Conservation (phyloP, 2,113 vertebrate species). For the Puffinus mauretanicus region DNA sequence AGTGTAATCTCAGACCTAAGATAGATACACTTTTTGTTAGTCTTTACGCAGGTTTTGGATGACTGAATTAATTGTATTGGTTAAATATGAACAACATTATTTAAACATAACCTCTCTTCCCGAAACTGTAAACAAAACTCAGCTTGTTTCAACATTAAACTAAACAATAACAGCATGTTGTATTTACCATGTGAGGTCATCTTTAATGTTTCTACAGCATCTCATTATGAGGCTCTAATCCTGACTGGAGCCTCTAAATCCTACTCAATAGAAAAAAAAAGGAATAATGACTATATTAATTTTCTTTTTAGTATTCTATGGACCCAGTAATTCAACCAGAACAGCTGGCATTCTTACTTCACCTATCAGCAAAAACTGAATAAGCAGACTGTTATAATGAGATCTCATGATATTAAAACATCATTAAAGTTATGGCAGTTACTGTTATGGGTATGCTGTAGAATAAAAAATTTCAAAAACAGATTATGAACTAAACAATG, state of each 20-base stretch:
- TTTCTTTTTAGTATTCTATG: background rate
- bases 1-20: background rate
- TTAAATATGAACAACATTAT: background rate
- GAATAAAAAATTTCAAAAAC: background rate
- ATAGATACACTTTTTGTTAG: background rate
- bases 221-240: background rate
- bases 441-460: background rate
- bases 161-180: background rate
- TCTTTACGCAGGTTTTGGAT: background rate
- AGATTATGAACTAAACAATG: background rate
- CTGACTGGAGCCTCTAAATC: background rate
- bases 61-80: background rate
- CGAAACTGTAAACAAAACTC: background rate
- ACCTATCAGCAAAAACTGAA: background rate
- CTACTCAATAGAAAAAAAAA: background rate
- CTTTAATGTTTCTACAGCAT: background rate
- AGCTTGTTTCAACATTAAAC: background rate
- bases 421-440: background rate
- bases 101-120: background rate
- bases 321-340: background rate
- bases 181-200: background rate
- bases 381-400: background rate
- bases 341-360: background rate
- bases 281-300: background rate
- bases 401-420: constrained; percentile 3